A percentile compares a stretch with the other conserved stretches of the same genome.
phyloP scores from a whole-genome alignment of 1,140 invertebrate species.

The Centruroides vittatus region DNA sequence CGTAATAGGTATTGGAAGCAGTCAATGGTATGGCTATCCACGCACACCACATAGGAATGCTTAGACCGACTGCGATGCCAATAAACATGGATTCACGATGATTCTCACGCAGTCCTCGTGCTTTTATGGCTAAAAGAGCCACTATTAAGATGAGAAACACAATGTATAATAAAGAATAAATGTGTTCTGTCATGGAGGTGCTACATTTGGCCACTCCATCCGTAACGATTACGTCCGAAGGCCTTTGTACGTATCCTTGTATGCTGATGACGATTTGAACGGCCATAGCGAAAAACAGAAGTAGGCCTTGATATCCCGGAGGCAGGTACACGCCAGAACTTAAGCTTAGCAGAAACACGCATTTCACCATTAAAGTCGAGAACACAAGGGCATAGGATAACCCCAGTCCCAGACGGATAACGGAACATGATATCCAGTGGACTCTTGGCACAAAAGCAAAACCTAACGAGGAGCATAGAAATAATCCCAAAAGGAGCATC shows the following conservation, averaged over 20 bases:
- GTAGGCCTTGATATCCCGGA: slow-evolving; percentile 70
- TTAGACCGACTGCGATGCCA: slow-evolving; percentile 62
- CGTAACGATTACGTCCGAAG: slow-evolving; percentile 6
- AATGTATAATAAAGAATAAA: slow-evolving; percentile 64
- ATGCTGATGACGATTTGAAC: slow-evolving; percentile 59
- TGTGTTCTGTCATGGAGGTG: slow-evolving; percentile 37
- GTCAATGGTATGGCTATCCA: slow-evolving; percentile 42
- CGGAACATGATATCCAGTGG: slow-evolving; percentile 51
- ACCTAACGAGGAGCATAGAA: slow-evolving; percentile 61
- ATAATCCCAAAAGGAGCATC: slow-evolving; percentile 71
- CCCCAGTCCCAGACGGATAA: slow-evolving; percentile 68
- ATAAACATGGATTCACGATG: slow-evolving; percentile 82
- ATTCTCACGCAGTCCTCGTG: slow-evolving; percentile 70
- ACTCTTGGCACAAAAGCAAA: slow-evolving; percentile 65
- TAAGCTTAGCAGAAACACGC: slow-evolving; percentile 78
- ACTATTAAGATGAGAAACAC: slow-evolving; percentile 70
- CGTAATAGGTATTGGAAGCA: slow-evolving; percentile 53
- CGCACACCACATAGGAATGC: slow-evolving; percentile 71
- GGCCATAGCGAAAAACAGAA: slow-evolving; percentile 64
- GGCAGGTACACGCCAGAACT: slow-evolving; percentile 85
- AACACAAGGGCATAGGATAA: slow-evolving; percentile 79
- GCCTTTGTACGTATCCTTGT: slow-evolving; percentile 19
- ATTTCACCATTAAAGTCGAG: slow-evolving; percentile 80
- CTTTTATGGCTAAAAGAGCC: slow-evolving; percentile 58
- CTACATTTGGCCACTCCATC: slow-evolving; percentile 14